Evolutionary conservation across 2,113 vertebrate genomes (phyloP).

Genomic region (Pterophyllum scalare): DNA sequence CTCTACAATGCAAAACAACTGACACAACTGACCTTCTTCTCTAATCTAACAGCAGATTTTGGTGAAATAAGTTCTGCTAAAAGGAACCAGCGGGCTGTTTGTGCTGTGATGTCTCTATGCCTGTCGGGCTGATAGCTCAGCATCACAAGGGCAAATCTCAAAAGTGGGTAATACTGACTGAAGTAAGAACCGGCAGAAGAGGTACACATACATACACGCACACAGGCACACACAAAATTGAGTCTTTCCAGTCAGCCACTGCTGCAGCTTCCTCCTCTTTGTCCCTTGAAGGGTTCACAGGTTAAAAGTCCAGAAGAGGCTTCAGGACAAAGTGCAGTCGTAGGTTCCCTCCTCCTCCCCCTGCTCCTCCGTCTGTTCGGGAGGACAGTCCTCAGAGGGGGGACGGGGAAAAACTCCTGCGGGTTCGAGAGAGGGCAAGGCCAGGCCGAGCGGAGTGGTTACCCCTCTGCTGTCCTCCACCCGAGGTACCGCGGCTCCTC

Average conservation of each 20-base stretch:
- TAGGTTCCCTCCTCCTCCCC: constrained; percentile 88
- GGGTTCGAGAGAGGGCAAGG: constrained; percentile 83
- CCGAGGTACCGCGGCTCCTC: constrained; percentile 70
- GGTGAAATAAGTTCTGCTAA: constrained; percentile 13
- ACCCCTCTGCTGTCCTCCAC: constrained; percentile 85
- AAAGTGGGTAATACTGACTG: constrained; percentile 73
- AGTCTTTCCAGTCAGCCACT: constrained; percentile 46
- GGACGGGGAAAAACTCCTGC: constrained; percentile 61
- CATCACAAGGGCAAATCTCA: constrained; percentile 23
- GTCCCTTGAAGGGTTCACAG: constrained; percentile 31
- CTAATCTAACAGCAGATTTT: constrained; percentile 15
- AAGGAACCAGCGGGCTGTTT: not conserved
- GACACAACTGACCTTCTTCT: constrained; percentile 10
- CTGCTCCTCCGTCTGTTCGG: constrained; percentile 83
- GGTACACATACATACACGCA: constrained; percentile 5
- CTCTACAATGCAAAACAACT: constrained; percentile 30
- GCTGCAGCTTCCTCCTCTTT: constrained; percentile 3
- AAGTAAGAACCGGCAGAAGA: constrained; percentile 54
- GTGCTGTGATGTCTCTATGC: constrained; percentile 14
- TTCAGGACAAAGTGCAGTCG: constrained; percentile 93
- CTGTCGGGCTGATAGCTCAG: not conserved
- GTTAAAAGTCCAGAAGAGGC: constrained; percentile 30
- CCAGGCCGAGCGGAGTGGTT: constrained; percentile 72
- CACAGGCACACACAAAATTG: constrained; percentile 3
- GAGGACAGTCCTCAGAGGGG: constrained; percentile 82